Conservation (phyloP, 1,140 invertebrate genomes). For the Oryctes rhinoceros region DNA sequence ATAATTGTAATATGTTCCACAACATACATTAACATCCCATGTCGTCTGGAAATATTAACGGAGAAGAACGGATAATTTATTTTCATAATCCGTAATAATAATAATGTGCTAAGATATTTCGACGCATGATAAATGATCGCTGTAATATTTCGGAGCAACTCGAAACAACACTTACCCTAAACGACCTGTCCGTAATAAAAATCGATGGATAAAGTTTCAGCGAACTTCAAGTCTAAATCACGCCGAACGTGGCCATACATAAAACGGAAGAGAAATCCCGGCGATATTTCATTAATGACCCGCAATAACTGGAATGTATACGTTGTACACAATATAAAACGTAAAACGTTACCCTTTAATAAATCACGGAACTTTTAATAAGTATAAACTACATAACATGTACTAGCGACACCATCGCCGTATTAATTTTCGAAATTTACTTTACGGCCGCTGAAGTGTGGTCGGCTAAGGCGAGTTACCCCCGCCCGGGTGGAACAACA, state of each 20-base stretch:
- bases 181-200: neutral
- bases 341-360: neutral
- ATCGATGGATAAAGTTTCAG: slow-evolving; percentile 3
- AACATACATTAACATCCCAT: neutral
- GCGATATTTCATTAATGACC: slow-evolving; percentile 2
- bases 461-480: no score
- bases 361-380: neutral
- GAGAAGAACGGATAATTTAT: neutral
- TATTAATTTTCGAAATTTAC: no score
- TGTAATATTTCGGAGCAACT: neutral
- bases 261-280: neutral
- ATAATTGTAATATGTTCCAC: neutral
- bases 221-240: slow-evolving; percentile 6
- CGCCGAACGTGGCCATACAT: neutral
- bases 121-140: neutral
- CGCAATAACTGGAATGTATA: neutral
- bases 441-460: no score
- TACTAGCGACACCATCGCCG: no score
- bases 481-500: no score
- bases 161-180: neutral
- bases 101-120: slow-evolving; percentile 4
- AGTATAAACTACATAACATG: neutral
- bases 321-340: neutral
- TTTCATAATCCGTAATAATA: slow-evolving; percentile 1
- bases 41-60: neutral